Percentiles rank a stretch among this genome's conserved stretches.
Evolutionary conservation across 1,140 invertebrate genomes (phyloP).

Genomic region (Neuroterus valhalla): DNA sequence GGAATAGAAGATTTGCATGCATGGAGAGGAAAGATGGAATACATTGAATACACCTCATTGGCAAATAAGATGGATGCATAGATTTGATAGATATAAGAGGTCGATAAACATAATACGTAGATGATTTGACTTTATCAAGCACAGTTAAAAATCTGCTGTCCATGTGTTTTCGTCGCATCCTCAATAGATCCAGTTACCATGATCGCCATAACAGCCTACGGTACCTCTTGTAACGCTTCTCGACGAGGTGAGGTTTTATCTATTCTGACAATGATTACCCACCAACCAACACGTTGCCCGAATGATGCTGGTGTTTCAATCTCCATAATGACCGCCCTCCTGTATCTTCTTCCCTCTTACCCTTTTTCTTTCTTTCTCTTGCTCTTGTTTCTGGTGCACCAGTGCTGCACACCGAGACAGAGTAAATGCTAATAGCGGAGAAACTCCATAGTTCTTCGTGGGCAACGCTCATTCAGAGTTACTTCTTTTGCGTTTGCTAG

Average conservation of each 20-base stretch:
- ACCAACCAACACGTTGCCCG: slow-evolving; percentile 52
- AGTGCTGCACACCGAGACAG: slow-evolving; percentile 40
- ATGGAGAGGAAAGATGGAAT: no score
- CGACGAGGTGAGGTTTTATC: slow-evolving; percentile 37
- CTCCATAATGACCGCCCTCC: slow-evolving; percentile 66
- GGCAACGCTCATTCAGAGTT: slow-evolving; percentile 59
- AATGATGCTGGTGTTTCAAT: slow-evolving; percentile 60
- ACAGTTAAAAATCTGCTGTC: slow-evolving; percentile 1
- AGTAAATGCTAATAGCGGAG: slow-evolving; percentile 66
- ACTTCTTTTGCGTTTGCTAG: slow-evolving; percentile 59
- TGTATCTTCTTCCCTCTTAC: slow-evolving; percentile 41
- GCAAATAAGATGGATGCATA: no score
- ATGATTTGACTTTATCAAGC: slow-evolving; percentile 29
- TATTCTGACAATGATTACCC: slow-evolving; percentile 46
- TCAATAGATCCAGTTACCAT: slow-evolving; percentile 48
- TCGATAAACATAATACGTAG: no score
- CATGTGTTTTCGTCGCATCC: no score
- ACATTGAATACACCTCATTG: no score
- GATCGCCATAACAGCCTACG: slow-evolving; percentile 30
- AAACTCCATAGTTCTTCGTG: slow-evolving; percentile 60
- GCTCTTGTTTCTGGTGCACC: slow-evolving; percentile 20
- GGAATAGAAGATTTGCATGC: no score
- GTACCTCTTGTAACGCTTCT: slow-evolving; percentile 32
- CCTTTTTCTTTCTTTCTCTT: not conserved
- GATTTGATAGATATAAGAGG: no score